These are phyloP conservation scores for Thyatira batis DNA, from an alignment of 2,888 invertebrate species.

Conservation along the genomic window DNA sequence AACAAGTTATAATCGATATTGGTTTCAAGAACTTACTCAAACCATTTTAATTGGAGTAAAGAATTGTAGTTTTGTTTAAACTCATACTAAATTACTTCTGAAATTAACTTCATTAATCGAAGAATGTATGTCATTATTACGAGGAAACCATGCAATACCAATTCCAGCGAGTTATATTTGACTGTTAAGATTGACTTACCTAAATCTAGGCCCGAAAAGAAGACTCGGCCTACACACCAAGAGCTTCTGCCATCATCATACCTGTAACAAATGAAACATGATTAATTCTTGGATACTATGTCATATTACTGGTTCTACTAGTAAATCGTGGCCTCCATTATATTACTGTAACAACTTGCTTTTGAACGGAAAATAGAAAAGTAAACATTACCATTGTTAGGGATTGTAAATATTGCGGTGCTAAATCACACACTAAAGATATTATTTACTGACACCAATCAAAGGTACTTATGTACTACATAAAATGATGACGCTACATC, in stretches of 20 bases:
- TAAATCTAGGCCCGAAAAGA: conserved; percentile 47
- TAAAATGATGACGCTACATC: too few species aligned
- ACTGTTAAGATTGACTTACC: conserved; percentile 43
- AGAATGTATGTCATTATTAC: too few species aligned
- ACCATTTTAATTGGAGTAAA: background rate
- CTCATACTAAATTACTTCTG: background rate
- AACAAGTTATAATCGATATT: background rate
- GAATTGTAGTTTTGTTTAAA: background rate
- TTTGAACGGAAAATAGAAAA: background rate
- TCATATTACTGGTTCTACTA: background rate
- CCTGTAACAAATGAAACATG: conserved; percentile 46
- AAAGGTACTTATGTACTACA: too few species aligned
- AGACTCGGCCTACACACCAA: conserved; percentile 38
- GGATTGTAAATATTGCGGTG: background rate
- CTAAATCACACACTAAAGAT: background rate
- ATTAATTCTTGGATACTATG: too few species aligned
- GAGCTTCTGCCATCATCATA: conserved; percentile 43
- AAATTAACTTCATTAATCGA: too few species aligned
- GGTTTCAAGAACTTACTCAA: background rate
- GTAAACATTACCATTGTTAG: background rate
- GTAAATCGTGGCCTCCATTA: background rate
- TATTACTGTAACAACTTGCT: background rate
- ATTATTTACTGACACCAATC: background rate
- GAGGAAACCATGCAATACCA: background rate
- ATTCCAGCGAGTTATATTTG: too few species aligned